phyloP scores from a whole-genome alignment of 2,797 vertebrate species.

The Sebastes variabilis region DNA sequence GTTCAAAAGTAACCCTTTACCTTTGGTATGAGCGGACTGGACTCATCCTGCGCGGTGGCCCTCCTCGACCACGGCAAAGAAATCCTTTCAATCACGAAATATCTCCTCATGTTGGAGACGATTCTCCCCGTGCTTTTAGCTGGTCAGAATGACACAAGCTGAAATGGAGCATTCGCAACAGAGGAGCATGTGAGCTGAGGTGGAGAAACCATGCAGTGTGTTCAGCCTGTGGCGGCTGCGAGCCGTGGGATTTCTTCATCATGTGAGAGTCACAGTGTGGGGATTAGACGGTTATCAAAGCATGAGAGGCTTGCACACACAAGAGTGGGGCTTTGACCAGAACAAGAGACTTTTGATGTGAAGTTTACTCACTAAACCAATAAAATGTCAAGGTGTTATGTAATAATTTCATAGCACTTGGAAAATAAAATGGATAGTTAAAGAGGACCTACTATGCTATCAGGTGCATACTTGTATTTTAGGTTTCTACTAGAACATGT shows the following conservation, averaged over 20 bases:
- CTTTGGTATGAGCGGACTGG: constrained; percentile 85
- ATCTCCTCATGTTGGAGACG: constrained; percentile 63
- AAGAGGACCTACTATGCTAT: not conserved
- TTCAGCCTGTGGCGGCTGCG: constrained; percentile 47
- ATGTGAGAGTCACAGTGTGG: constrained; percentile 83
- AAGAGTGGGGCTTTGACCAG: not conserved
- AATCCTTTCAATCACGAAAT: constrained; percentile 46
- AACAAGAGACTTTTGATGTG: constrained; percentile 21
- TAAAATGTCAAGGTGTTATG: not conserved
- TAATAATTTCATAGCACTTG: not conserved
- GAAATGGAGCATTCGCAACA: constrained; percentile 24
- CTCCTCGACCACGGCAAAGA: constrained; percentile 59
- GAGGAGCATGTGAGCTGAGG: constrained; percentile 62
- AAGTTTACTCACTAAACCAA: not conserved
- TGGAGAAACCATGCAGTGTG: constrained; percentile 42
- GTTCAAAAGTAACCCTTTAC: constrained; percentile 62
- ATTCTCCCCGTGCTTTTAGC: constrained; percentile 15
- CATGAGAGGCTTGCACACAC: constrained; percentile 3
- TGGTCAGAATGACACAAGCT: constrained; percentile 5
- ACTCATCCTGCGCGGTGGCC: constrained; percentile 65
- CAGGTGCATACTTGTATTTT: no score
- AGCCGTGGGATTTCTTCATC: constrained; percentile 65
- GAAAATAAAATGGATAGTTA: not conserved
- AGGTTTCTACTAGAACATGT: no score
- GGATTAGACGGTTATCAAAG: constrained; percentile 66